Evolutionary conservation across 2,888 invertebrate genomes (phyloP).

Genomic region (Tetramorium bicarinatum): DNA sequence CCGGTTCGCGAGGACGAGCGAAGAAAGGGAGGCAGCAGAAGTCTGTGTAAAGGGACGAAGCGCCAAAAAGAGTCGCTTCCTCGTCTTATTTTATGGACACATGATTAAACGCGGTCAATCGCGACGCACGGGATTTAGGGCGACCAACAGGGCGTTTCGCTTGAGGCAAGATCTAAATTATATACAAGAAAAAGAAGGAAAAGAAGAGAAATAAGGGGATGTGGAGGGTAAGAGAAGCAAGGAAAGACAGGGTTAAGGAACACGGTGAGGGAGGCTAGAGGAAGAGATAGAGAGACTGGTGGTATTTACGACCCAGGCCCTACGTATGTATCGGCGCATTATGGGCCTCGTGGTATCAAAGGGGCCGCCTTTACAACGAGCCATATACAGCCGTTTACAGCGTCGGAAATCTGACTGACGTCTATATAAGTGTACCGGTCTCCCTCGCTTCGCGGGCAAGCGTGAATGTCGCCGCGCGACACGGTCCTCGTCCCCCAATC

Average conservation of each 20-base stretch:
- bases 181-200: slow-evolving; percentile 61
- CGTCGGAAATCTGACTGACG: slow-evolving; percentile 84
- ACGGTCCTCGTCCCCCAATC: slow-evolving; percentile 4
- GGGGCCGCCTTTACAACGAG: slow-evolving; percentile 82
- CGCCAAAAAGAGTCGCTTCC: slow-evolving; percentile 64
- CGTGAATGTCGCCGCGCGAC: slow-evolving; percentile 38
- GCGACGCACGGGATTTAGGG: slow-evolving; percentile 59
- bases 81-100: slow-evolving; percentile 70
- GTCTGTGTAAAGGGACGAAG: slow-evolving; percentile 28
- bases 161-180: slow-evolving; percentile 72
- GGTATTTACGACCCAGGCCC: slow-evolving; percentile 82
- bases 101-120: slow-evolving; percentile 75
- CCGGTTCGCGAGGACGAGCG: slow-evolving; percentile 34
- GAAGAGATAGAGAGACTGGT: slow-evolving; percentile 56
- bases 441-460: slow-evolving; percentile 50
- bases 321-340: slow-evolving; percentile 77
- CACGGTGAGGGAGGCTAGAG: slow-evolving; percentile 52
- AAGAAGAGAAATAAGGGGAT: slow-evolving; percentile 50
- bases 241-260: slow-evolving; percentile 52
- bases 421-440: slow-evolving; percentile 80
- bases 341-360: slow-evolving; percentile 80
- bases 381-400: slow-evolving; percentile 83
- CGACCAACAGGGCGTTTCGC: slow-evolving; percentile 65
- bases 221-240: slow-evolving; percentile 40
- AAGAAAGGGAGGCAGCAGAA: not conserved